Percentiles rank a stretch among this genome's conserved stretches.
Evolutionary conservation across 23 tunicate genomes (phyloP).

Genomic region (Styela plicata): DNA sequence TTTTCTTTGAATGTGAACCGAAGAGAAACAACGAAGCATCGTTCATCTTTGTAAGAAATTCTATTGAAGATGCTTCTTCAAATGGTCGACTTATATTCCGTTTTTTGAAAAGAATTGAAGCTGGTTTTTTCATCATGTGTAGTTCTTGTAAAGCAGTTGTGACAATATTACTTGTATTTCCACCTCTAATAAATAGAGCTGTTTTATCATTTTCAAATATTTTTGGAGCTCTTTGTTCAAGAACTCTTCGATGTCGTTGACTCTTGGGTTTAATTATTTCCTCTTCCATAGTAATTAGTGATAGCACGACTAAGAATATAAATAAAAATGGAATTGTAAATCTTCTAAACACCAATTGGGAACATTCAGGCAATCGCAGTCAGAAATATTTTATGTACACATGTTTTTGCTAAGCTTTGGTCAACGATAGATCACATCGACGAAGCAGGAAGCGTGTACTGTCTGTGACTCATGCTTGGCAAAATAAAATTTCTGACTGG

Average conservation of each 20-base stretch:
- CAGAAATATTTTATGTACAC: too few relatives aligned
- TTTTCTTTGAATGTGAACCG: conserved; percentile 94
- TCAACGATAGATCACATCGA: too few relatives aligned
- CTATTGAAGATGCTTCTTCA: conserved; percentile 79
- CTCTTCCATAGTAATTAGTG: neutral
- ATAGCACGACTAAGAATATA: neutral
- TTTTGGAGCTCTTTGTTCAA: conserved; percentile 63
- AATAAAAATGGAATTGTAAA: too few relatives aligned
- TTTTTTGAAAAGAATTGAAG: conserved; percentile 69
- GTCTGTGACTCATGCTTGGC: too few relatives aligned
- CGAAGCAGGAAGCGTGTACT: too few relatives aligned
- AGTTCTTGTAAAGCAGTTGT: conserved; percentile 80
- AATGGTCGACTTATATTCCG: conserved; percentile 82
- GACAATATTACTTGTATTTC: conserved; percentile 67
- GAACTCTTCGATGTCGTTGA: conserved; percentile 44
- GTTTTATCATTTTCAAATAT: conserved; percentile 90
- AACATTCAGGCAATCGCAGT: too few relatives aligned
- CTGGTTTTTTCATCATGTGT: conserved; percentile 67
- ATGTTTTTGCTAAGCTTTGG: too few relatives aligned
- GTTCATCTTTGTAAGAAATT: conserved; percentile 85
- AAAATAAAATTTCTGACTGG: too few relatives aligned
- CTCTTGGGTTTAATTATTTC: conserved; percentile 41
- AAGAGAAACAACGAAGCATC: conserved; percentile 86
- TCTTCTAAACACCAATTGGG: too few relatives aligned
- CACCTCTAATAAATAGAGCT: conserved; percentile 82